Evolutionary conservation across 2,888 invertebrate genomes (phyloP), one percentile per base, ranked within the genome.

Genomic region (Dinocampus coccinellae): DNA sequence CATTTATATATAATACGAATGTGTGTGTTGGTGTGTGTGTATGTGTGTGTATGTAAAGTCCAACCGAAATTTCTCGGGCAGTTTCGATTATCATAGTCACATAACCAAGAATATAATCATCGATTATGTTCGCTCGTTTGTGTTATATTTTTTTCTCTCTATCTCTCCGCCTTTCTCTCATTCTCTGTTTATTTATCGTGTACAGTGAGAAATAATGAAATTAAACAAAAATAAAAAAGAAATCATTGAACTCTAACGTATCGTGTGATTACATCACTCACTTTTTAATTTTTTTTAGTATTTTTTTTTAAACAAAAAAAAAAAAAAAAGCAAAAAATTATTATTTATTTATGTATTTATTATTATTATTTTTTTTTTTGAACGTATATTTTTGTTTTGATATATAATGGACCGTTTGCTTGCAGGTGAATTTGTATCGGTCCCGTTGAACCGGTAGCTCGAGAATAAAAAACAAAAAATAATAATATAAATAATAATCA

Each of bases 71-170:
- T 82, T 82, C 11, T 39, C 82, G 81, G 81, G 81, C 79, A 80
- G 79, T 83, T 82, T 82, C 83, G 82, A 85, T 83, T 83, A 85
- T 84, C 83, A 82, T 82, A 81, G 82, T 80, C n/a, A 26, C n/a
- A 82, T 85, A 83, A 83, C 77, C 81, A 70, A 73, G 64, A 26
- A 70, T 55, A 69, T 65, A 67, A 72, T 74, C 71, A 57, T 76
- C 75, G 71, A 72, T 74, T 77, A 76, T 68, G 53, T 39, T 24
- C 16, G 26, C n/a, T n/a, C n/a, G n/a, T n/a, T n/a, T n/a, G n/a
- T n/a, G n/a, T n/a, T n/a, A n/a, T n/a, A n/a, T n/a, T n/a, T n/a
- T n/a, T n/a, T n/a, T n/a, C n/a, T n/a, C n/a, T n/a, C n/a, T n/a
- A n/a, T n/a, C n/a, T n/a, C n/a, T n/a, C n/a, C n/a, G n/a, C n/a